Conservation (phyloP, 2,113 vertebrate species). For the Zootoca vivipara region DNA sequence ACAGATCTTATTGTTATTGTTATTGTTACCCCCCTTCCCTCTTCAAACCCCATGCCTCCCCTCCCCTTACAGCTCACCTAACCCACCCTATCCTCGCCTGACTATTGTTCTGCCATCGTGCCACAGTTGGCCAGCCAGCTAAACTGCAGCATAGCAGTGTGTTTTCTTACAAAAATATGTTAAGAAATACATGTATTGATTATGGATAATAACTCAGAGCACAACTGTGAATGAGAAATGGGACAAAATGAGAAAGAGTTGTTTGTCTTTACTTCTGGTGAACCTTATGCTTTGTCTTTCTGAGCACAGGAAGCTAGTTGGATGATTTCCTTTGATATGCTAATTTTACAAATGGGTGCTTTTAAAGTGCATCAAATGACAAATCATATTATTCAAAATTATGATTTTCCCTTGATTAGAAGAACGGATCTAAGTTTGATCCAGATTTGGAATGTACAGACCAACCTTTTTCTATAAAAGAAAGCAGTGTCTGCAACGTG, state of each 20-base stretch:
- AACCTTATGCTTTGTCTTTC: background rate
- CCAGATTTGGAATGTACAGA: background rate
- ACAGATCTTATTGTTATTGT: too few species aligned
- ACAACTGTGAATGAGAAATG: background rate
- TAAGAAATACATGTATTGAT: background rate
- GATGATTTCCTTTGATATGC: background rate
- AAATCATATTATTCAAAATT: background rate
- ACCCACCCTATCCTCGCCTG: too few species aligned
- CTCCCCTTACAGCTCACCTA: too few species aligned
- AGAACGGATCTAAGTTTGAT: slow-evolving; percentile 13
- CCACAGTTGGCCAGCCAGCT: too few species aligned
- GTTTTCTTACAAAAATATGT: background rate
- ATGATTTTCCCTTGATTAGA: slow-evolving; percentile 10
- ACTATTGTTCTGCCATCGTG: too few species aligned
- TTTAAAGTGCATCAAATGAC: background rate
- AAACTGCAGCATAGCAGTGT: background rate
- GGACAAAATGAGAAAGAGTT: background rate
- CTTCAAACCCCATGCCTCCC: too few species aligned
- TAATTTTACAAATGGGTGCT: background rate
- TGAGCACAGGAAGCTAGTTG: background rate
- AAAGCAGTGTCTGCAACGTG: slow-evolving; percentile 15
- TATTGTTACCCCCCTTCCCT: too few species aligned
- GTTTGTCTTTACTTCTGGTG: background rate
- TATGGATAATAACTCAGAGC: background rate
- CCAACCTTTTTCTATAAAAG: background rate